phyloP scores from a whole-genome alignment of 2,113 vertebrate genomes.

The Podarcis muralis region DNA sequence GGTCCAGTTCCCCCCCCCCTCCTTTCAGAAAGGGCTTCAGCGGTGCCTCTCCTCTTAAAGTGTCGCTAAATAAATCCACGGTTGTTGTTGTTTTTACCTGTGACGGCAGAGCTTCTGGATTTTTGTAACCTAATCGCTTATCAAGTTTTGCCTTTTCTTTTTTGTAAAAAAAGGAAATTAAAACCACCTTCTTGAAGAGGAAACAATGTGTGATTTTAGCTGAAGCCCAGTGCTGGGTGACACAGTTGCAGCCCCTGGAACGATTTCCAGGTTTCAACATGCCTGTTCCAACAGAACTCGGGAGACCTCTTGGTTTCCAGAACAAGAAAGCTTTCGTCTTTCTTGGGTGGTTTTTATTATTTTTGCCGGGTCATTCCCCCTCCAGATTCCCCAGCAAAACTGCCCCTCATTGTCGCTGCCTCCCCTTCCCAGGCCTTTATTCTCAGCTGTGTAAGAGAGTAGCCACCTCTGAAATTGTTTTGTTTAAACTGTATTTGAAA shows the following conservation, averaged over 20 bases:
- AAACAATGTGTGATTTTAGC: neutral
- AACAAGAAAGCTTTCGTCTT: neutral
- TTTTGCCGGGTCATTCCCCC: neutral
- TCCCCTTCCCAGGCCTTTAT: neutral
- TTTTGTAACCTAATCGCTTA: neutral
- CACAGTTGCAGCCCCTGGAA: neutral
- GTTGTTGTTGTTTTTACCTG: neutral
- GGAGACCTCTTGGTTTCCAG: neutral
- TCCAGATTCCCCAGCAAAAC: neutral
- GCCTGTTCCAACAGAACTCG: neutral
- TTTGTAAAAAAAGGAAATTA: too few species aligned
- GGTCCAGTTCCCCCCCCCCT: neutral
- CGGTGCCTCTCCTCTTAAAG: accelerated
- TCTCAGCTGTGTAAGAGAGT: neutral
- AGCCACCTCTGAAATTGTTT: neutral
- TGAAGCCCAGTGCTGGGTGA: neutral
- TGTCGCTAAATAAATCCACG: too few species aligned
- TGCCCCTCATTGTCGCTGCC: too few species aligned
- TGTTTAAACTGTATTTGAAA: neutral
- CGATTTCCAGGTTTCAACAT: neutral
- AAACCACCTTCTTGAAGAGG: neutral
- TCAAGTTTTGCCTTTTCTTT: too few species aligned
- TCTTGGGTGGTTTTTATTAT: too few species aligned
- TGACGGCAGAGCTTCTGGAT: neutral
- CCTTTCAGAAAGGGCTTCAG: neutral